Base-by-base conservation (phyloP, 2,113 vertebrate species). In the Pluvialis apricaria region DNA sequence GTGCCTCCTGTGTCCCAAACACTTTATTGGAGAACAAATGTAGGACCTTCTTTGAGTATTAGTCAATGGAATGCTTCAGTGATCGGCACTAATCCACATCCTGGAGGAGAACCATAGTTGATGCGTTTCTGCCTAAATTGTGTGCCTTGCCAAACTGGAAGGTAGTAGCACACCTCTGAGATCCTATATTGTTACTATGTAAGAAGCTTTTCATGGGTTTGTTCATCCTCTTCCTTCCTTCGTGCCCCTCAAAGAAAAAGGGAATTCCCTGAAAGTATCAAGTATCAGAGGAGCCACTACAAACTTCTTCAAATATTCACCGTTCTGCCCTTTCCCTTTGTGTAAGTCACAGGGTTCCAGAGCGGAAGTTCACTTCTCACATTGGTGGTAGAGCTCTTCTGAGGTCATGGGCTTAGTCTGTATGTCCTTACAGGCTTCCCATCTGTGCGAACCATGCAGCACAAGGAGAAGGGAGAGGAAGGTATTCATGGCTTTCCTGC, bases 221-320 rank as follows among this genome's bases (percentile, higher is more conserved):
- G 6, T 70, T 85, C 9, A 45, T 64, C 14, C 6, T 82, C 15
- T 82, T 86, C 21, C 20, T 86, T 80, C 52, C 62, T 75, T 76
- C 22, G 24, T 0, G 0, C 5, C 40, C 5, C 13, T 82, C 36
- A 64, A n/a, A 69, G 55, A 65, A 69, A 77, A 88, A 36, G 4
- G 29, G 28, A 76, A 11, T 44, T 52, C 60, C 5, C 13, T 61
- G 42, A 34, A 68, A 62, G 26, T 66, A 42, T 47, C 17, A 38
- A 20, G 42, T 58, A 16, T 18, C 3, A 75, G 24, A 78, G 24
- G 18, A 92, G 26, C 17, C 20, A 25, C 18, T 36, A 40, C 11
- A 75, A 42, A 44, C 8, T 72, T 79, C 51, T 78, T 72, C 32
- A 54, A 15, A 26, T 58, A 9, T 85, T 86, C 31, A 51, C 79